Evolutionary conservation across 2,113 vertebrate genomes (phyloP).

Genomic region (Phrynosoma platyrhinos): DNA sequence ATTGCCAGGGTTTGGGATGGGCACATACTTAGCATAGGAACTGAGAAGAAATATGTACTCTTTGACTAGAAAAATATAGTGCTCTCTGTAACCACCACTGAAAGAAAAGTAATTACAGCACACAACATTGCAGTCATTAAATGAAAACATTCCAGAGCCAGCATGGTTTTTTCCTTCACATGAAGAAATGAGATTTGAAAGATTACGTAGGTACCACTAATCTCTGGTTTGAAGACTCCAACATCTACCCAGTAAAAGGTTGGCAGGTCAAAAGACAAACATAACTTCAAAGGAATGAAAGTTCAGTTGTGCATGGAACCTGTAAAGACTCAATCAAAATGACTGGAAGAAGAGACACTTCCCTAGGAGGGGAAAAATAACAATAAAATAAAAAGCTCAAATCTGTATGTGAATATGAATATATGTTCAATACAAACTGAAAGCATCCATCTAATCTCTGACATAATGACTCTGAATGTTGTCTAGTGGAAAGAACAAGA

Average conservation of each 20-base stretch:
- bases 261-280: conserved; percentile 50
- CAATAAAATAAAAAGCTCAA: no score
- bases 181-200: conserved; percentile 64
- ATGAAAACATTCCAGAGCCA: conserved; percentile 53
- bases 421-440: no score
- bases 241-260: accelerated
- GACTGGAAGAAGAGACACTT: no score
- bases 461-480: no score
- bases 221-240: conserved; percentile 60
- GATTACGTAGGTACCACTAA: conserved; percentile 50
- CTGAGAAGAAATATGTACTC: conserved; percentile 23
- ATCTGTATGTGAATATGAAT: no score
- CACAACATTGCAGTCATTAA: conserved; percentile 40
- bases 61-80: conserved; percentile 49
- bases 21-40: not conserved
- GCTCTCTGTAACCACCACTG: conserved; percentile 22
- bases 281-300: conserved; percentile 7
- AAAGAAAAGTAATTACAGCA: conserved; percentile 51
- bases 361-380: no score
- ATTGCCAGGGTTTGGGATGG: not conserved
- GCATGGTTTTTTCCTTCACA: conserved; percentile 21
- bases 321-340: not conserved
- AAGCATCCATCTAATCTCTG: no score
- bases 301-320: not conserved
- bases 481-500: no score